Conservation (phyloP, 2,888 invertebrate species). For the Thereva nobilitata region DNA sequence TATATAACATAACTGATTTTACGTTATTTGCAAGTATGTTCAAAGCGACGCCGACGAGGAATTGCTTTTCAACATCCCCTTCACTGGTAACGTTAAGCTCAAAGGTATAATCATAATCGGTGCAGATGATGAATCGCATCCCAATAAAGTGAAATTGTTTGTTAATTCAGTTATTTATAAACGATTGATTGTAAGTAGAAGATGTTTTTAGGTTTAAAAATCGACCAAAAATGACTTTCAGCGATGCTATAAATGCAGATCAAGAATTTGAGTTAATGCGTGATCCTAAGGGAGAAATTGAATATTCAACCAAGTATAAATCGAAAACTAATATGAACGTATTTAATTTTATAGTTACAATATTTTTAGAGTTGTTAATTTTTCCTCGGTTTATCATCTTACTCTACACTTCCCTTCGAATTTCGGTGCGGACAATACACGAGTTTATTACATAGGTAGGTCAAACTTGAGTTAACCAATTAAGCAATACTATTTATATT, state of each 20-base stretch:
- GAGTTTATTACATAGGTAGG: constrained; percentile 84
- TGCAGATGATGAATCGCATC: constrained; percentile 85
- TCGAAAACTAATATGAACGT: constrained; percentile 2
- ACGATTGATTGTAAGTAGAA: background rate
- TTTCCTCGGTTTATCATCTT: constrained; percentile 86
- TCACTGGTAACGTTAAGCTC: constrained; percentile 92
- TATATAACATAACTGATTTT: background rate
- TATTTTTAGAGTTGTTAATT: constrained; percentile 58
- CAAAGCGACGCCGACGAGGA: constrained; percentile 97
- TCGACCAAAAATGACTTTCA: constrained; percentile 92
- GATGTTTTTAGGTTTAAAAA: constrained; percentile 79
- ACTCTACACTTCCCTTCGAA: constrained; percentile 89
- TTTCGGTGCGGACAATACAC: constrained; percentile 82
- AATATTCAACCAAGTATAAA: constrained; percentile 86
- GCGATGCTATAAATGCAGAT: constrained; percentile 79
- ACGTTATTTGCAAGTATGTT: constrained; percentile 71
- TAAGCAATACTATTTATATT: background rate
- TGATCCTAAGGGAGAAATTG: constrained; percentile 78
- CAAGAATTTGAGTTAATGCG: constrained; percentile 87
- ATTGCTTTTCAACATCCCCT: constrained; percentile 94
- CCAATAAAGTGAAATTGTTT: constrained; percentile 85
- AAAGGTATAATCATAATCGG: constrained; percentile 92
- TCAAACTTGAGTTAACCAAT: background rate
- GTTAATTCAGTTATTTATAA: constrained; percentile 50
- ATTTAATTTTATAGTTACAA: background rate